Evolutionary conservation across 2,888 invertebrate species (phyloP), one percentile per base, ranked within the genome.

Genomic region (Pyrrhia umbra): DNA sequence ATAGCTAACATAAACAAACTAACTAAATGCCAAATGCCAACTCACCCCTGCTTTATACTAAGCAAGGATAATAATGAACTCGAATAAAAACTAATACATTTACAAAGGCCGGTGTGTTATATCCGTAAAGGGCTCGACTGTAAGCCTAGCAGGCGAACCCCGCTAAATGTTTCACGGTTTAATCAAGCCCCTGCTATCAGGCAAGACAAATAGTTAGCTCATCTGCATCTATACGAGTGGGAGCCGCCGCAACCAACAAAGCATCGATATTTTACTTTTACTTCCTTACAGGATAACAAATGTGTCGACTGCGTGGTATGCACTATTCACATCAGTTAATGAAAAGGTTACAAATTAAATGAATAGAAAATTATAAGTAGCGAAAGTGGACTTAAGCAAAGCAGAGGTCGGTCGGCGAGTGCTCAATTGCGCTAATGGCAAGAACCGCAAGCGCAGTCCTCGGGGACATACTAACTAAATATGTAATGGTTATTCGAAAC

Each of bases 181-280:
- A 94, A 94, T 94, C 94, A 94, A 94, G 88, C 92, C 89, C 88
- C 88, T 88, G 88, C 93, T 89, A 94, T 93, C 93, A 92, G 90
- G 90, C 87, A 94, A 94, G 93, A 94, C 92, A 94, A 94, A 94
- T 94, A 94, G 93, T 92, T 90, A 84, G 91, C 94, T 94, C 94
- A 94, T 94, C 94, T 94, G 93, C 94, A 94, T 94, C 94, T 92
- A 94, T 92, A 94, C 93, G 94, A 94, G 92, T 85, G 87, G 88
- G 88, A 85, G 86, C 87, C 85, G 86, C 88, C 85, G 83, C 85
- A 87, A 85, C 89, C 87, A 87, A 90, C 92, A 87, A 88, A 86
- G 87, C 89, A 86, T 90, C 90, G 88, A 91, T 92, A 90, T 90
- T 90, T 91, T 84, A 90, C 90, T 83, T 83, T 86, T 82, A 85